phyloP scores from a whole-genome alignment of 2,113 vertebrate genomes.

The Pseudonaja textilis region DNA sequence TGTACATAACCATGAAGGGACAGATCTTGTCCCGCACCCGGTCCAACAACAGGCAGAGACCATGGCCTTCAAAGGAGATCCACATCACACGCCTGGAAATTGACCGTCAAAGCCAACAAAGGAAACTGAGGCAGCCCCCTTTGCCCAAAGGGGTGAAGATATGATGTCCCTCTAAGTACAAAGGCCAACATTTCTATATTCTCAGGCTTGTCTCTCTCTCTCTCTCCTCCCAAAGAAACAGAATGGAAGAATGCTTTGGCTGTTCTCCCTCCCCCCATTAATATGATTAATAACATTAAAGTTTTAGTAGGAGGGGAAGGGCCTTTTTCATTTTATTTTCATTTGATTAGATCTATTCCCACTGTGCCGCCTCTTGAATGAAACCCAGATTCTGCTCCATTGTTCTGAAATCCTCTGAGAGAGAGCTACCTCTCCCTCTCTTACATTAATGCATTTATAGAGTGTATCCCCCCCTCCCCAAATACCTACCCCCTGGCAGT shows the following conservation, averaged over 20 bases:
- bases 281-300: conserved; percentile 80
- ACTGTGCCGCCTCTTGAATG: conserved; percentile 69
- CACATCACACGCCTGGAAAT: neutral
- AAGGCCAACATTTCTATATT: neutral
- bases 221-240: neutral
- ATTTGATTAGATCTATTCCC: conserved; percentile 81
- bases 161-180: neutral
- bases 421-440: conserved; percentile 73
- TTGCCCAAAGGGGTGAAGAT: neutral
- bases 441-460: conserved; percentile 74
- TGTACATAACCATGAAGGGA: neutral
- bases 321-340: conserved; percentile 77
- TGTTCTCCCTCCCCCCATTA: conserved; percentile 73
- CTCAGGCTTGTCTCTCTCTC: neutral
- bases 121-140: neutral
- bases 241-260: conserved; percentile 48
- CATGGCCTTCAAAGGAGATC: neutral
- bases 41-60: neutral
- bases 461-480: conserved; percentile 39
- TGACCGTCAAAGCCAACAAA: neutral
- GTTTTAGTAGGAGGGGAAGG: conserved; percentile 65
- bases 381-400: conserved; percentile 73
- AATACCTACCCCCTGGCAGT: conserved; percentile 52
- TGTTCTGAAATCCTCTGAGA: conserved; percentile 69
- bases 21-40: neutral